Evolutionary conservation across 2,113 vertebrate genomes (phyloP).

Genomic region (Dunckerocampus dactyliophorus): DNA sequence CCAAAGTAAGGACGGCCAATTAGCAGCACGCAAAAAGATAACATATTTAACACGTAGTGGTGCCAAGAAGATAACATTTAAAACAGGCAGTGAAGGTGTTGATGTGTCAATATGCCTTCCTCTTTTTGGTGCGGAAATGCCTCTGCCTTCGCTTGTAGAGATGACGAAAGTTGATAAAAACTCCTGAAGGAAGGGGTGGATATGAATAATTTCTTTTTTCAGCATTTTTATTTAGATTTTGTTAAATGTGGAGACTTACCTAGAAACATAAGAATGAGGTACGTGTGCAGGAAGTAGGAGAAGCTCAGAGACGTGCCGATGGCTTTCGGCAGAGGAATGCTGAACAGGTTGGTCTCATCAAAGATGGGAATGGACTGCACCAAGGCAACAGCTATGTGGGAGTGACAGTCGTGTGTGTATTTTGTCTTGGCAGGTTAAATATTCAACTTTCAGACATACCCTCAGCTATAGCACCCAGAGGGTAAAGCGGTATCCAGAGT

Average conservation of each 20-base stretch:
- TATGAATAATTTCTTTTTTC: background rate
- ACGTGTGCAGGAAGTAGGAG: slow-evolving; percentile 81
- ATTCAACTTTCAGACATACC: slow-evolving; percentile 67
- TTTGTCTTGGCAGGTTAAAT: background rate
- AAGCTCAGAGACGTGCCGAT: slow-evolving; percentile 82
- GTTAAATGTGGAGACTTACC: slow-evolving; percentile 73
- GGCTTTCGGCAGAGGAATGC: slow-evolving; percentile 81
- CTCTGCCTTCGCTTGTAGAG: slow-evolving; percentile 89
- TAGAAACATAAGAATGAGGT: slow-evolving; percentile 83
- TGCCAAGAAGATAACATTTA: background rate
- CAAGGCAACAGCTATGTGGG: slow-evolving; percentile 78
- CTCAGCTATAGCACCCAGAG: slow-evolving; percentile 87
- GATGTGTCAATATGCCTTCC: slow-evolving; percentile 79
- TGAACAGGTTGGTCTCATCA: slow-evolving; percentile 81
- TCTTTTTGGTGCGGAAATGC: slow-evolving; percentile 83
- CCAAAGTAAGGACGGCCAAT: background rate
- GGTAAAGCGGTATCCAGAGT: slow-evolving; percentile 90
- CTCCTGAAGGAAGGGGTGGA: slow-evolving; percentile 62
- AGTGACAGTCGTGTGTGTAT: background rate
- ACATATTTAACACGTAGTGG: background rate
- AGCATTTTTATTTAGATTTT: background rate
- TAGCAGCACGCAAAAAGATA: background rate
- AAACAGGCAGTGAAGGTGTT: slow-evolving; percentile 30
- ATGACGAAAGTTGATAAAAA: slow-evolving; percentile 85
- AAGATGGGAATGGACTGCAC: slow-evolving; percentile 90